Percentiles rank a stretch among this genome's conserved stretches.
These are phyloP conservation scores for Morus bassanus DNA, from an alignment of 2,797 vertebrate genomes.

Conservation along the genomic window DNA sequence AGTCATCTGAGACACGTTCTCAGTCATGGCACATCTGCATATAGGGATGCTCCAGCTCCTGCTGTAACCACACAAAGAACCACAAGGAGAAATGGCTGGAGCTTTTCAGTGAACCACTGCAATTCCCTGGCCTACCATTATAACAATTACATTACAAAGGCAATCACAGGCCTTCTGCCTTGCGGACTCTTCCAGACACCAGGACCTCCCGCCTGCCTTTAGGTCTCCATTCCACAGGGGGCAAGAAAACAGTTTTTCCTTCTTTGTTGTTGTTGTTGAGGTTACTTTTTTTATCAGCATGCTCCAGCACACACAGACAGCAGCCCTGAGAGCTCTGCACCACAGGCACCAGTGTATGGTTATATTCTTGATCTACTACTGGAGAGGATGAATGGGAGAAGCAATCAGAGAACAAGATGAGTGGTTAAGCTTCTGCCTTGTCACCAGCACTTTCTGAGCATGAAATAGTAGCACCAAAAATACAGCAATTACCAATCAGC, in stretches of 20 bases:
- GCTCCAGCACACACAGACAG: constrained; percentile 17
- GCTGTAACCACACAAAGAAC: constrained; percentile 50
- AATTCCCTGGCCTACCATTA: constrained; percentile 48
- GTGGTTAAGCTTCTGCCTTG: constrained; percentile 8
- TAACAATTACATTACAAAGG: constrained; percentile 45
- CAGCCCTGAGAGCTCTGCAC: neutral
- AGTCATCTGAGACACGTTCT: neutral
- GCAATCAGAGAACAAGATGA: constrained; percentile 27
- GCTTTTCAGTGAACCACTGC: constrained; percentile 15
- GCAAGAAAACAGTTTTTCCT: constrained; percentile 23
- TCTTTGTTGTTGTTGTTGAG: constrained; percentile 23
- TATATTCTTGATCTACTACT: neutral
- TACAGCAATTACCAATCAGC: neutral
- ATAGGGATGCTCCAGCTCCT: neutral
- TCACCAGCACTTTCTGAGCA: neutral
- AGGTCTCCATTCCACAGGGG: neutral
- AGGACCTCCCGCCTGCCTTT: neutral
- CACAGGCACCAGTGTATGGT: constrained; percentile 40
- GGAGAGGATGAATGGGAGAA: neutral
- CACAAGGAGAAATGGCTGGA: constrained; percentile 32
- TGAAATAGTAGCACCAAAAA: neutral
- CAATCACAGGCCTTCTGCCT: constrained; percentile 2
- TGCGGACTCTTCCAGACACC: neutral
- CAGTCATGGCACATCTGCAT: neutral
- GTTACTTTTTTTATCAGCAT: constrained; percentile 25